Evolutionary conservation across 1,140 invertebrate genomes (phyloP), one percentile per base, ranked within the genome.

Genomic region (Atta texana): DNA sequence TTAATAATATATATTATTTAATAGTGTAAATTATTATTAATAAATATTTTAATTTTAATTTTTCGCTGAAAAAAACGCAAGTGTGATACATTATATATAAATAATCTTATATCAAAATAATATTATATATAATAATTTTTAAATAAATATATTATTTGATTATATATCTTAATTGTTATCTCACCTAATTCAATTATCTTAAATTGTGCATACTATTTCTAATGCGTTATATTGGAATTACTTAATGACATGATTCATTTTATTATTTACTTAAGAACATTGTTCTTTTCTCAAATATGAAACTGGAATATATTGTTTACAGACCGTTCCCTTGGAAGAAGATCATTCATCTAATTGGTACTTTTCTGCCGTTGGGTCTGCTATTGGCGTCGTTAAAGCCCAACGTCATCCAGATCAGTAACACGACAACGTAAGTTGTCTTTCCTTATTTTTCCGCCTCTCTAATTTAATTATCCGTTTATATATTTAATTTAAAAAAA

Each of bases 281-380:
- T 5, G 16, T 57, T 61, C 63, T 24, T 74, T 21, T 34, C 78
- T 49, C 39, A 24, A 49, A 53, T 61, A 31, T 64, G 5, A 64
- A 68, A 80, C 10, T 0, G 18, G 18, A 72, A 31, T 10, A 18
- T 39, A 10, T 72, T 8, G 16, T 88, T 91, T 75, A 0, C 72
- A 94, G 94, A 53, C 24, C 92, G 16, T 93, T 93, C 34, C 90
- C 93, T 2, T 95, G 94, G 94, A 94, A 93, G 78, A 95, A 95
- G 85, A 93, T 95, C 3, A 77, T 95, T 16, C 93, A 93, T 59
- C 85, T 95, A 44, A 92, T 95, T 72, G 93, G 94, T 21, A 91
- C 95, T 44, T 93, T 95, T 72, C 69, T 95, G 44, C 95, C 95
- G 0, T 85, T 95, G 14, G 95, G 95, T 34, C 86, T 95, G 59